Evolutionary conservation across 2,797 vertebrate genomes (phyloP).

Genomic region (Trachops cirrhosus): DNA sequence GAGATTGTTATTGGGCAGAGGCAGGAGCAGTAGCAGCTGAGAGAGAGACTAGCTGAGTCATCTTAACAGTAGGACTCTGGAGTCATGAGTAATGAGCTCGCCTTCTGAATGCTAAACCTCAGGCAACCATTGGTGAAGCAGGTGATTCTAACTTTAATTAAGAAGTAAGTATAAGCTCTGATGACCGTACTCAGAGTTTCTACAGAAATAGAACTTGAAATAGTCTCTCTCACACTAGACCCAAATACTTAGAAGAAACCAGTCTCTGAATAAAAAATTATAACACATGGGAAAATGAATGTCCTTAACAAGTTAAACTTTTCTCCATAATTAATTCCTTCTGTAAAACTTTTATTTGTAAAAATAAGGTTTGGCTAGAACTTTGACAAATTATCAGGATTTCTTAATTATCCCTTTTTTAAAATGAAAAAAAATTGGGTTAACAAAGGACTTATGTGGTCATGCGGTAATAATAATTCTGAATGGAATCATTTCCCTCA

Average conservation of each 20-base stretch:
- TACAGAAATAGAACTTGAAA: neutral
- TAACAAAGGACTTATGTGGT: neutral
- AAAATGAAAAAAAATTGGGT: neutral
- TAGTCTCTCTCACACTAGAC: neutral
- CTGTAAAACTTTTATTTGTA: neutral
- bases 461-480: neutral
- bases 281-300: neutral
- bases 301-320: neutral
- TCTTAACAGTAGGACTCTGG: neutral
- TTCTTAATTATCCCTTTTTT: neutral
- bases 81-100: neutral
- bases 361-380: neutral
- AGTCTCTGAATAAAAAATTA: neutral
- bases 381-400: neutral
- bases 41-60: neutral
- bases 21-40: neutral
- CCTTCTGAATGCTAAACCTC: neutral
- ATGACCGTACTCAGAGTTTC: neutral
- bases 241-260: neutral
- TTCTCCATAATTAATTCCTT: neutral
- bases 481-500: neutral
- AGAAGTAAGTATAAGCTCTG: neutral
- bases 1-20: neutral
- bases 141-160: neutral
- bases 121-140: neutral